These are phyloP conservation scores for Agrochola litura DNA, from an alignment of 2,888 invertebrate species.

Conservation along the genomic window DNA sequence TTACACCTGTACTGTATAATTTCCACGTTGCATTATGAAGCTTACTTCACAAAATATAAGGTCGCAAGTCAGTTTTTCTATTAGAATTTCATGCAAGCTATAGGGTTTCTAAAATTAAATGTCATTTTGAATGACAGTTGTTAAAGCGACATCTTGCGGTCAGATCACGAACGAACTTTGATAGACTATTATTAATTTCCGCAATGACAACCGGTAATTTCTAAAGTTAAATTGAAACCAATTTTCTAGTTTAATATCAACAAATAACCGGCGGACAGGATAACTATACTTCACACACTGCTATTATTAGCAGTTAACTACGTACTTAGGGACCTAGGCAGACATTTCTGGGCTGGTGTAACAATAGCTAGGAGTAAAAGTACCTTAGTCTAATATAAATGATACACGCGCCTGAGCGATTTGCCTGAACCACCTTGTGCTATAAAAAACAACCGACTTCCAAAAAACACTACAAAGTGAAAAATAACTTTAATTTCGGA, in stretches of 20 bases:
- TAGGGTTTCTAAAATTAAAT: slow-evolving; percentile 76
- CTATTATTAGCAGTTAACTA: slow-evolving; percentile 8
- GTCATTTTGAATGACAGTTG: slow-evolving; percentile 82
- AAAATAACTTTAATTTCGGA: too few relatives aligned
- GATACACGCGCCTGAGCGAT: background rate
- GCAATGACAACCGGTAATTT: slow-evolving; percentile 45
- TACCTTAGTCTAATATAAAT: background rate
- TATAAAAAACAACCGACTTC: too few relatives aligned
- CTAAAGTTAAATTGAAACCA: slow-evolving; percentile 21
- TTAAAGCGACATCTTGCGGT: slow-evolving; percentile 81
- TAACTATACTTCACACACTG: background rate
- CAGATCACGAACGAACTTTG: slow-evolving; percentile 66
- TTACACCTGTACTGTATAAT: slow-evolving; percentile 46
- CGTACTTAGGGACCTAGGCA: background rate
- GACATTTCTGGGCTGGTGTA: background rate
- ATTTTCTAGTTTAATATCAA: slow-evolving; percentile 25
- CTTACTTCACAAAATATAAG: slow-evolving; percentile 34
- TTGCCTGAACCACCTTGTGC: background rate
- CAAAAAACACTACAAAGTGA: too few relatives aligned
- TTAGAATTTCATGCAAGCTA: slow-evolving; percentile 1
- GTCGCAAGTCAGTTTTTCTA: slow-evolving; percentile 19
- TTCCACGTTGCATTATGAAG: slow-evolving; percentile 58
- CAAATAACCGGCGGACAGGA: background rate
- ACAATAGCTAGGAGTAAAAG: too few relatives aligned
- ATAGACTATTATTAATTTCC: slow-evolving; percentile 20